Conservation (phyloP, 2,797 vertebrate genomes). For the Enteromius fasciolatus region DNA sequence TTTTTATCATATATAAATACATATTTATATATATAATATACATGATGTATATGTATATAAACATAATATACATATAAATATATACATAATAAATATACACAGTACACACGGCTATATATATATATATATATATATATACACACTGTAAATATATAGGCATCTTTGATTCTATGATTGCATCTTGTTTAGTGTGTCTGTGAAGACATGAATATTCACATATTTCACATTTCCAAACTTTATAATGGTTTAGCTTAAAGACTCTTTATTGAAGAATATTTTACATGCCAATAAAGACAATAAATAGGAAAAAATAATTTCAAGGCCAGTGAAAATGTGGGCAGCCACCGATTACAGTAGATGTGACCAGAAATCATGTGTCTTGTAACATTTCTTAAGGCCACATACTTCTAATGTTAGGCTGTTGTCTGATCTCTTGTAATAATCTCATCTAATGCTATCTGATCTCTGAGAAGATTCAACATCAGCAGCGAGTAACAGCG, state of each 20-base stretch:
- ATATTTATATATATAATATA: no score
- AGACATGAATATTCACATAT: background rate
- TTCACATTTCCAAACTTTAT: background rate
- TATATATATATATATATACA: no score
- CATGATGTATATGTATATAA: no score
- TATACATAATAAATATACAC: no score
- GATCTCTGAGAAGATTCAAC: conserved; percentile 3
- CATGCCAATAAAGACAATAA: background rate
- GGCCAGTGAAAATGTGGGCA: background rate
- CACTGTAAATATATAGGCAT: no score
- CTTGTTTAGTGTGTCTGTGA: background rate
- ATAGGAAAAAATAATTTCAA: background rate
- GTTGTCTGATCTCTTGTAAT: conserved; percentile 10
- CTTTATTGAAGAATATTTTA: background rate
- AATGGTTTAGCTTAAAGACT: background rate
- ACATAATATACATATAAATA: no score
- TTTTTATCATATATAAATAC: no score
- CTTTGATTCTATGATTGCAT: background rate
- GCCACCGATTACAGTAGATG: background rate
- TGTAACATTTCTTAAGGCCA: background rate
- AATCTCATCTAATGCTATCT: conserved; percentile 1
- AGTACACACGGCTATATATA: no score
- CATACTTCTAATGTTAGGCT: background rate
- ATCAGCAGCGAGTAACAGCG: conserved; percentile 16
- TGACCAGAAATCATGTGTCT: background rate